A percentile compares a stretch with the other conserved stretches of the same genome.
phyloP scores from a whole-genome alignment of 1,140 invertebrate species.

The Colletes latitarsis region DNA sequence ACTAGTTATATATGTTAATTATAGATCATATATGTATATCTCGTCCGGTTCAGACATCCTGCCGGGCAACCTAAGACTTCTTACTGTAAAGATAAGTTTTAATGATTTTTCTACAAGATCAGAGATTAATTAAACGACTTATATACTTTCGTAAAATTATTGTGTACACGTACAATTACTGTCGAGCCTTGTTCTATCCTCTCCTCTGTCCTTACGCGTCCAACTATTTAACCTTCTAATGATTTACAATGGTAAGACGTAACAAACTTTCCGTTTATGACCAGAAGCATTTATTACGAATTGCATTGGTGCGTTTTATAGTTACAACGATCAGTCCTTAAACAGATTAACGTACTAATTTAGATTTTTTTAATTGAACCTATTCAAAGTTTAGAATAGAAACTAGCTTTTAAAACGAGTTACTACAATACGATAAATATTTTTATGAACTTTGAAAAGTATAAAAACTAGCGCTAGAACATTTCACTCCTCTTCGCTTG shows the following conservation, averaged over 20 bases:
- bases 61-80: slow-evolving; percentile 55
- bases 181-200: not conserved
- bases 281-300: not conserved
- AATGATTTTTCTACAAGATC: slow-evolving; percentile 68
- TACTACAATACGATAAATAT: not conserved
- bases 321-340: not conserved
- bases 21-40: slow-evolving; percentile 36
- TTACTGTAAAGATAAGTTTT: slow-evolving; percentile 53
- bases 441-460: too few relatives aligned
- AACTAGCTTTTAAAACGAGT: not conserved
- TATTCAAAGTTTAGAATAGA: too few relatives aligned
- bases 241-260: not conserved
- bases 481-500: too few relatives aligned
- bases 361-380: too few relatives aligned
- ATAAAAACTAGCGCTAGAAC: too few relatives aligned
- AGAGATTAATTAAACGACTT: slow-evolving; percentile 71
- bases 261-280: not conserved
- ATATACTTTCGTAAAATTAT: slow-evolving; percentile 74
- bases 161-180: slow-evolving; percentile 3
- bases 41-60: slow-evolving; percentile 11
- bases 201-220: not conserved
- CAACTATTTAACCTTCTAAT: not conserved
- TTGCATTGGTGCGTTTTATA: not conserved
- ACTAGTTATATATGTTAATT: slow-evolving; percentile 43
- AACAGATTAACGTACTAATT: not conserved